Conservation (phyloP, 2,113 vertebrate species). For the Eulemur macaco region DNA sequence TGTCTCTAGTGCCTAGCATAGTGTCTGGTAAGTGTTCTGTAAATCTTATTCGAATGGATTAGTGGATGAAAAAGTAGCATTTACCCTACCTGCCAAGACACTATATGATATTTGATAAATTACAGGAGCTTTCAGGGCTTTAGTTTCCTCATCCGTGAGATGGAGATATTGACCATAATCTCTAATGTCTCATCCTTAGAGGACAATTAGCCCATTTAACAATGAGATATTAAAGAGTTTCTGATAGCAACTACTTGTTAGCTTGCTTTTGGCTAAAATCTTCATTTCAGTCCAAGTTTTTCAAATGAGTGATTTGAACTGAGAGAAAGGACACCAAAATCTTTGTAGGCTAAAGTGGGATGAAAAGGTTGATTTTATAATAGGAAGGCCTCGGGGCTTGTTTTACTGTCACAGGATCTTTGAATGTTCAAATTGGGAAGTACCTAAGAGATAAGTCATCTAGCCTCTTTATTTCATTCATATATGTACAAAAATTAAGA, state of each 20-base stretch:
- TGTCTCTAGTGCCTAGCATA: not conserved
- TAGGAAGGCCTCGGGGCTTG: not conserved
- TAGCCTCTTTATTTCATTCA: not conserved
- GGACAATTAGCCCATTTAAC: not conserved
- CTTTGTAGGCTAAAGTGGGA: not conserved
- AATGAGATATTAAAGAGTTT: not conserved
- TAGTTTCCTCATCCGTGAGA: conserved; percentile 6
- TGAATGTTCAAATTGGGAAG: not conserved
- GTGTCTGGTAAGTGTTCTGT: not conserved
- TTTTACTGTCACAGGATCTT: not conserved
- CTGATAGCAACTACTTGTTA: not conserved
- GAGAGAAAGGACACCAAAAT: conserved; percentile 10
- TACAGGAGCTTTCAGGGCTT: not conserved
- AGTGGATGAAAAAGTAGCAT: not conserved
- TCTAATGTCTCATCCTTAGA: not conserved
- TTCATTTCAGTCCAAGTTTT: conserved; percentile 26
- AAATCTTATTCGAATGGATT: not conserved
- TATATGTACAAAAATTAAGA: not conserved
- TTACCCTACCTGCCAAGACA: not conserved
- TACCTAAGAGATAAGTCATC: not conserved
- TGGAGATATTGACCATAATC: not conserved
- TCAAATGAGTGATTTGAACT: conserved; percentile 10
- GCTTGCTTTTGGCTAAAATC: conserved; percentile 36
- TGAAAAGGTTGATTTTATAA: conserved; percentile 47
- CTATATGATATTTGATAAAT: not conserved